phyloP scores from a whole-genome alignment of 2,113 vertebrate genomes.

The Thinocorus orbignyianus region DNA sequence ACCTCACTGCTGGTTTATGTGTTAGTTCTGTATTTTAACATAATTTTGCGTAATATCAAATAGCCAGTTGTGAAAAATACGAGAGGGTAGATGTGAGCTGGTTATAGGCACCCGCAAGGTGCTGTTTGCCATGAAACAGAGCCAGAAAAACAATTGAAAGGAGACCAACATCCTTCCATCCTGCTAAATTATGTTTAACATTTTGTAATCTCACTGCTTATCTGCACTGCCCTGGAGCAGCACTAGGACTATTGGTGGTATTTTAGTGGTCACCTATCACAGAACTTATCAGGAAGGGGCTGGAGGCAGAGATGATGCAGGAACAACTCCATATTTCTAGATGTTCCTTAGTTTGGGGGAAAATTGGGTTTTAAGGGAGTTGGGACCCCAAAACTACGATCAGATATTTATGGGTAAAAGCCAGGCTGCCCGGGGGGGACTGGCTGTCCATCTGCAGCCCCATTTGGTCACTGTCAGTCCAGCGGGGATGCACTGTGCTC shows the following conservation, averaged over 20 bases:
- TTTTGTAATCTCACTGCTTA: neutral
- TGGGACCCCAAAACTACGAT: neutral
- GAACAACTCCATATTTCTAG: neutral
- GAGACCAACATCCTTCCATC: neutral
- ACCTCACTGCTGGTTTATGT: neutral
- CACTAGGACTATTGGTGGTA: neutral
- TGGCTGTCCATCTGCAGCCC: neutral
- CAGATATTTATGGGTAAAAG: neutral
- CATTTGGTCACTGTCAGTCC: fast-evolving
- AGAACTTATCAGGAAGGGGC: neutral
- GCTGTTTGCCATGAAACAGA: neutral
- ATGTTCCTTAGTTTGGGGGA: neutral
- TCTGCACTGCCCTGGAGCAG: neutral
- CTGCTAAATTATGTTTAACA: neutral
- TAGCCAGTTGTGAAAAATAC: neutral
- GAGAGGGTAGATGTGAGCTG: neutral
- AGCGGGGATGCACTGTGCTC: fast-evolving
- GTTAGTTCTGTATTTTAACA: neutral
- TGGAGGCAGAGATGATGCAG: neutral
- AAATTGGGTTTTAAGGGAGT: neutral
- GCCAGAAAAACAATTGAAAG: neutral
- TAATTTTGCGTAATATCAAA: neutral
- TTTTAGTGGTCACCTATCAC: neutral
- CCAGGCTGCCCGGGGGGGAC: neutral
- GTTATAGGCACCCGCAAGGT: neutral